Conservation (phyloP, 2,888 invertebrate genomes). For the Aquatica leii region DNA sequence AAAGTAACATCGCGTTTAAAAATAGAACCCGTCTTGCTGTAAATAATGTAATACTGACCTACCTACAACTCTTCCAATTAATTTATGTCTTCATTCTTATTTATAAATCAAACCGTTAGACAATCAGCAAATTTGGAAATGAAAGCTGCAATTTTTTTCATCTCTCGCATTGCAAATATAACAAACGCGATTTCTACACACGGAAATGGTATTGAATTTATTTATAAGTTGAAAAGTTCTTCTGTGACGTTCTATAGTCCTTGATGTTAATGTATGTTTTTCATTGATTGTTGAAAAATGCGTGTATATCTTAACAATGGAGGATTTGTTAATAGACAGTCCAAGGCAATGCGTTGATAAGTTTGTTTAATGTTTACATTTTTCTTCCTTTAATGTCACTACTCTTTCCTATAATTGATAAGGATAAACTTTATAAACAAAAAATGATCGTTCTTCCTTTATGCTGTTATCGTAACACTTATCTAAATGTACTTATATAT, state of each 20-base stretch:
- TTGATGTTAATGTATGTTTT: conserved; percentile 22
- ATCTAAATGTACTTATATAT: too few relatives aligned
- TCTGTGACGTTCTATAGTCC: conserved; percentile 24
- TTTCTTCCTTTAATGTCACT: not conserved
- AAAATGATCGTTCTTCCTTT: too few relatives aligned
- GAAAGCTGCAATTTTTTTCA: too few relatives aligned
- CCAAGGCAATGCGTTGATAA: conserved; percentile 1
- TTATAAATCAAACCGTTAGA: too few relatives aligned
- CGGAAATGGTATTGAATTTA: conserved; percentile 24
- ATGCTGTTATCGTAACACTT: too few relatives aligned
- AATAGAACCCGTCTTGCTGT: conserved; percentile 7
- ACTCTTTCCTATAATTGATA: not conserved
- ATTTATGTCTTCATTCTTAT: conserved; percentile 4
- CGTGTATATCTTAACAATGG: conserved; percentile 24
- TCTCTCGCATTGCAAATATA: too few relatives aligned
- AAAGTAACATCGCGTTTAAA: conserved; percentile 2
- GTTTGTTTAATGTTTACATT: not conserved
- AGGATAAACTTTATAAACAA: too few relatives aligned
- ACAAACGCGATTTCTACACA: not conserved
- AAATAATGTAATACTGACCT: conserved; percentile 10
- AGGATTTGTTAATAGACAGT: conserved; percentile 18
- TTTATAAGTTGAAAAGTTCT: conserved; percentile 5
- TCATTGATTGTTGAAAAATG: conserved; percentile 16
- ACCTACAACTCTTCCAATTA: conserved; percentile 8
- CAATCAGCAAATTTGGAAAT: too few relatives aligned